Evolutionary conservation across 2,888 invertebrate species (phyloP).

Genomic region (Ochropleura plecta): DNA sequence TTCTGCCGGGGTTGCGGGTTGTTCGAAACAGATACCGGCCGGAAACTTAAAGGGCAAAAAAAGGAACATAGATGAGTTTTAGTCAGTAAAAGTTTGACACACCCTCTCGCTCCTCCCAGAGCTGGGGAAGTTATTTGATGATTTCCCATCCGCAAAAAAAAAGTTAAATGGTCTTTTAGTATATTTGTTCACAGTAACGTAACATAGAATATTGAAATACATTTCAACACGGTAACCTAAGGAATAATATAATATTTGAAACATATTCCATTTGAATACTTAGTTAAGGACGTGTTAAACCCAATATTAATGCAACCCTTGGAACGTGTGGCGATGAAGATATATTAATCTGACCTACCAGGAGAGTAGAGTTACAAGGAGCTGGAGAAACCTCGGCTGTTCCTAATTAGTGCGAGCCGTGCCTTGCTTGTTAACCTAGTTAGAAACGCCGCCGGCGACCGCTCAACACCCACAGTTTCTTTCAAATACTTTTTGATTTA

Average conservation of each 20-base stretch:
- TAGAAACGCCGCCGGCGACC: slow-evolving; percentile 69
- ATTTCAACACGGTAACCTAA: background rate
- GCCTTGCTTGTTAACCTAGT: slow-evolving; percentile 79
- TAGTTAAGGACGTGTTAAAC: slow-evolving; percentile 6
- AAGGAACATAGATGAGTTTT: too few species aligned
- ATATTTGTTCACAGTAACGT: background rate
- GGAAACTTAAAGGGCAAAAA: too few species aligned
- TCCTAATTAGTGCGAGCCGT: slow-evolving; percentile 76
- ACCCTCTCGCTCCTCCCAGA: too few species aligned
- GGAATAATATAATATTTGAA: background rate
- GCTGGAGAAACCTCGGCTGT: slow-evolving; percentile 65
- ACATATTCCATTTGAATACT: slow-evolving; percentile 8
- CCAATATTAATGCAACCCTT: slow-evolving; percentile 36
- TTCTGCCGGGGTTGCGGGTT: too few species aligned
- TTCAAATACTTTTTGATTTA: slow-evolving; percentile 72
- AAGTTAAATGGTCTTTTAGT: background rate
- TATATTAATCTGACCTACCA: slow-evolving; percentile 62
- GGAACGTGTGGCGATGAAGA: slow-evolving; percentile 38
- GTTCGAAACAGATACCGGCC: too few species aligned
- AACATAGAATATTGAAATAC: slow-evolving; percentile 1
- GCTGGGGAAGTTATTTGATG: too few species aligned
- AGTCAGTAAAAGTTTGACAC: too few species aligned
- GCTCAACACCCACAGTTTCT: slow-evolving; percentile 66
- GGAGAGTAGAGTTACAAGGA: slow-evolving; percentile 68
- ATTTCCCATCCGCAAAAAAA: too few species aligned